Percentiles rank a stretch among this genome's conserved stretches.
Conservation (phyloP, 2,797 vertebrate species). For the Hyperoplus immaculatus region DNA sequence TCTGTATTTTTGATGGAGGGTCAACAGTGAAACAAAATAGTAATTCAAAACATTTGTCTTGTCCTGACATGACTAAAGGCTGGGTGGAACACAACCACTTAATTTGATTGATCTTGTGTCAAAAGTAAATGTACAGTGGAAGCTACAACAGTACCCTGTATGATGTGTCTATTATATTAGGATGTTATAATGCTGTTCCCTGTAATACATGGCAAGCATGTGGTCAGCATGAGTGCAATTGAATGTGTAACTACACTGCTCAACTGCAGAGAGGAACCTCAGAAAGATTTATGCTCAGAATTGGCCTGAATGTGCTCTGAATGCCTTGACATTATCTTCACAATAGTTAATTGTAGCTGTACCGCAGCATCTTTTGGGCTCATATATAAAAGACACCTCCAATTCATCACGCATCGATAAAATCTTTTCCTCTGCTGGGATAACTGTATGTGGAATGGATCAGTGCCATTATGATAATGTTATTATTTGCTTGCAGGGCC, state of each 20-base stretch:
- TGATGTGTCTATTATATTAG: conserved; percentile 3
- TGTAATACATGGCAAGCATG: conserved; percentile 5
- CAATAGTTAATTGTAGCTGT: conserved; percentile 49
- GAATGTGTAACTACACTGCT: conserved; percentile 3
- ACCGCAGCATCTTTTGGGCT: conserved; percentile 36
- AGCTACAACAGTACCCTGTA: background rate
- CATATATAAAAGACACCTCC: conserved; percentile 45
- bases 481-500: conserved; percentile 30
- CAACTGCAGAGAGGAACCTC: conserved; percentile 15
- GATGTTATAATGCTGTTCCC: background rate
- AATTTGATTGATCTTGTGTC: conserved; percentile 23
- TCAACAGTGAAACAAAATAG: conserved; percentile 5
- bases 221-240: conserved; percentile 15
- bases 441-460: conserved; percentile 31
- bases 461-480: conserved; percentile 36
- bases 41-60: conserved; percentile 17
- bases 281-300: conserved; percentile 34
- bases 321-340: conserved; percentile 52
- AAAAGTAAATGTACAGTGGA: conserved; percentile 5
- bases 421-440: conserved; percentile 33
- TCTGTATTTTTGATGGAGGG: conserved; percentile 18
- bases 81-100: conserved; percentile 1
- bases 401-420: conserved; percentile 55
- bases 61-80: background rate
- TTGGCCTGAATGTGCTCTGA: conserved; percentile 6